phyloP scores from a whole-genome alignment of 2,888 invertebrate species.

The Oligia latruncula region DNA sequence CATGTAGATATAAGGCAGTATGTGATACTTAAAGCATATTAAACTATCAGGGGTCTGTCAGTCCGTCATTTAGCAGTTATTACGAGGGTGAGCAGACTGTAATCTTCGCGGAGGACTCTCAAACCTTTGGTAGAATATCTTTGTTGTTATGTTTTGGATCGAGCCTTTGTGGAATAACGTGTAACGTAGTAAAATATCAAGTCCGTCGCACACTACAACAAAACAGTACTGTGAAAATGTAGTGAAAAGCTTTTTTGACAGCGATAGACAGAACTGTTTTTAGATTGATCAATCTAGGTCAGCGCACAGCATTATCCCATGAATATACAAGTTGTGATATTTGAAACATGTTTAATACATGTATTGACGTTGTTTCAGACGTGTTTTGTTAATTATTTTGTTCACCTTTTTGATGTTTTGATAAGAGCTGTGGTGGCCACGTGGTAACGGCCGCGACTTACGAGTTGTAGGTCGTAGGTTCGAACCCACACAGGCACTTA shows the following conservation, averaged over 20 bases:
- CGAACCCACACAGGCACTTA: too few relatives aligned
- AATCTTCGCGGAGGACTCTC: conserved; percentile 40
- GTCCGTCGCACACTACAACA: too few relatives aligned
- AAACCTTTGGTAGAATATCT: conserved; percentile 8
- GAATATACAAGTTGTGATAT: too few relatives aligned
- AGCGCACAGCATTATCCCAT: not conserved
- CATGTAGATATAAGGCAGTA: not conserved
- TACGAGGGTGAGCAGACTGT: conserved; percentile 66
- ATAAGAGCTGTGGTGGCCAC: too few relatives aligned
- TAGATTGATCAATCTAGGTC: not conserved
- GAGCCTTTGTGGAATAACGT: not conserved
- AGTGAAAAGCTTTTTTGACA: not conserved
- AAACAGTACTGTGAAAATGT: not conserved
- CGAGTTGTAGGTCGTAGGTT: too few relatives aligned
- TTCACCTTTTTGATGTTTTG: too few relatives aligned
- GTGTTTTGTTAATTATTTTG: not conserved
- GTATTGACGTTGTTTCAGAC: not conserved
- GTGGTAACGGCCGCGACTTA: too few relatives aligned
- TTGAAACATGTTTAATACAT: not conserved
- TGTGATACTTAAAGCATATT: conserved; percentile 64
- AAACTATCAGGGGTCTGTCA: conserved; percentile 73
- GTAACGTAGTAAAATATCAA: not conserved
- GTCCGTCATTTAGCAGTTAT: conserved; percentile 74
- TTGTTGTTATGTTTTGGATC: conserved; percentile 17
- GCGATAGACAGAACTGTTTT: not conserved